A percentile compares a stretch with the other conserved stretches of the same genome.
These are phyloP conservation scores for Parauchenoglanis punctatus DNA, from an alignment of 2,797 vertebrate genomes.

Conservation along the genomic window DNA sequence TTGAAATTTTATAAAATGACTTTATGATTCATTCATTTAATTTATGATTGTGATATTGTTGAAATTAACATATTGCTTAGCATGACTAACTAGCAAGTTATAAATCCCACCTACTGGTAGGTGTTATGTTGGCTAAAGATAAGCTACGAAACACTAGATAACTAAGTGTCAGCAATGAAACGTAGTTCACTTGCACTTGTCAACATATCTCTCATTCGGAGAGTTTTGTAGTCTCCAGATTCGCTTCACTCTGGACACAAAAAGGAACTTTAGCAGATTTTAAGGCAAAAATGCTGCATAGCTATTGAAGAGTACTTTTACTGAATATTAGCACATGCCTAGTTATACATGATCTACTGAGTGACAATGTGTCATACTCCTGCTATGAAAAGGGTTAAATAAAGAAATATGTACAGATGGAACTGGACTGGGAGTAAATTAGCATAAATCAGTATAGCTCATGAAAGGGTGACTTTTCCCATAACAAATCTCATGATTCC, in stretches of 20 bases:
- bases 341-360: constrained; percentile 1
- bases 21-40: no score
- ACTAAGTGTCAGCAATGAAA: not conserved
- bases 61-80: not conserved
- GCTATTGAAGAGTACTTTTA: not conserved
- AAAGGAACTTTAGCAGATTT: not conserved
- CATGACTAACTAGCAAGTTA: not conserved
- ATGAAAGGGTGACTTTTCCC: not conserved
- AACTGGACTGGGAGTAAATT: not conserved
- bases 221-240: not conserved
- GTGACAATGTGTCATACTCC: not conserved
- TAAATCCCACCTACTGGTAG: not conserved
- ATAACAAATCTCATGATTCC: not conserved
- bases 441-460: not conserved
- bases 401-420: not conserved
- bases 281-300: not conserved
- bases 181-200: not conserved
- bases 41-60: not conserved
- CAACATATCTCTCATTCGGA: not conserved
- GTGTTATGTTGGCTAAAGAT: not conserved
- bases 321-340: constrained; percentile 14
- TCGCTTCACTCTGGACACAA: not conserved
- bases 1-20: not conserved
- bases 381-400: not conserved
- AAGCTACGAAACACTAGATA: not conserved